These are phyloP conservation scores for Melipona bicolor DNA, from an alignment of 2,888 invertebrate species.

Conservation along the genomic window DNA sequence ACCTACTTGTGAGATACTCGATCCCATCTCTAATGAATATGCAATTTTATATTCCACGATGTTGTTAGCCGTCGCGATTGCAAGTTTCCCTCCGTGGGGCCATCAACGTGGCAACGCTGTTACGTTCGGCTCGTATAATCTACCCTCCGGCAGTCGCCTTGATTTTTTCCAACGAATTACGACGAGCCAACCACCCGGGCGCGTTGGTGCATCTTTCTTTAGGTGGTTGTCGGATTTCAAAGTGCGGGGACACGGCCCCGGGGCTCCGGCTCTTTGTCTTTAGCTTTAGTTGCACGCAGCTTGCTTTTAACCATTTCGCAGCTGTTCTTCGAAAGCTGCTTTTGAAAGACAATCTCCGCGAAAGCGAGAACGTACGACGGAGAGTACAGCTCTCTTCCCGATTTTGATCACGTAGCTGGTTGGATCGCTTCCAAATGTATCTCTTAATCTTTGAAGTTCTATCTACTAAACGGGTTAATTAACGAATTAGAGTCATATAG, in stretches of 20 bases:
- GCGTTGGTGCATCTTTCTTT: neutral
- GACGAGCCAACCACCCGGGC: neutral
- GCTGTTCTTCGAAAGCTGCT: neutral
- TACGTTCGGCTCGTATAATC: conserved; percentile 49
- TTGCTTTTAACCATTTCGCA: neutral
- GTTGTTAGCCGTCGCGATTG: neutral
- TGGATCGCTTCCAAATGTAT: conserved; percentile 13
- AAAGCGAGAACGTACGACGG: neutral
- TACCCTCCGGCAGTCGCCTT: conserved; percentile 25
- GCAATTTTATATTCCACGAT: conserved; percentile 57
- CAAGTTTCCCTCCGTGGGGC: conserved; percentile 12
- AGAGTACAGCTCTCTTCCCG: neutral
- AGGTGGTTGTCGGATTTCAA: conserved; percentile 17
- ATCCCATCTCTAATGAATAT: conserved; percentile 46
- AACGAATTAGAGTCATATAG: neutral
- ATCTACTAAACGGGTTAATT: conserved; percentile 14
- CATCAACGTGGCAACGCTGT: conserved; percentile 28
- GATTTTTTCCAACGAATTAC: conserved; percentile 46
- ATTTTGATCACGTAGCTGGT: conserved; percentile 14
- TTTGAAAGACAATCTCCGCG: neutral
- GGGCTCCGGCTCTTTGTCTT: conserved; percentile 17
- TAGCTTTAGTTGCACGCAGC: too few species aligned
- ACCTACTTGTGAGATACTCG: too few species aligned
- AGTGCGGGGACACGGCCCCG: conserved; percentile 1
- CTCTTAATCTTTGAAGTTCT: neutral